Base-by-base conservation (phyloP, 2,113 vertebrate species). In the Pseudorectes ferrugineus region DNA sequence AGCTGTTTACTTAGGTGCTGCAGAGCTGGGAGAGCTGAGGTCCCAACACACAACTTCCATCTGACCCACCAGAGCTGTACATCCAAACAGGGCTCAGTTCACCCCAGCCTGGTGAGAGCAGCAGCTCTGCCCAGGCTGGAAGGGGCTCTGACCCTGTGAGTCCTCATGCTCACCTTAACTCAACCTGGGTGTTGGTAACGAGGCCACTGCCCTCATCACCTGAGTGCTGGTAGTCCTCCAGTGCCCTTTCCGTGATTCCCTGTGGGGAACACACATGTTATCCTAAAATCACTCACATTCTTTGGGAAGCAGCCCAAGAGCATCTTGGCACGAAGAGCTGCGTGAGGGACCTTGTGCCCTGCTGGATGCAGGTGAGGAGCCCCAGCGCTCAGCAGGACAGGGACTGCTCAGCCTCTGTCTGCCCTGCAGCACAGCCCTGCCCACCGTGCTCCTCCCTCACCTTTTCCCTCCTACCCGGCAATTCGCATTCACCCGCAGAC, bases 1-100 rank as follows among this genome's bases (percentile, higher is more conserved):
- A 96, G 57, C 81, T 96, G 96, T 96, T 96, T 95, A 94, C 86
- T 68, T 59, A 52, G 92, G 77, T 94, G 82, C 85, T 96, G 70
- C 81, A 89, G 52, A 85, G 62, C 61, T 89, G 61, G 29, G 66
- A 75, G 74, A 93, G 88, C 75, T 23, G 13, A 45, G 82, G 61
- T 65, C 76, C 36, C 59, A 73, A 19, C 21, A 58, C 38, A 62
- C 51, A 65, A 2, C 38, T 72, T 61, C 43, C 46, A 29, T 33
- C 67, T 40, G 68, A 79, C 67, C 93, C 85, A 48, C 49, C 36
- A 28, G 40, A 58, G 40, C 59, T 52, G 10, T 24, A 57, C 25
- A 48, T 20, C 31, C 24, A 18, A 25, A 4, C 4, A 25, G 46
- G 75, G n/a, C 51, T 63, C 38, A 31, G 55, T 12, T n/a, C 35